phyloP scores from a whole-genome alignment of 2,113 vertebrate genomes.

The Barnardius zonarius region DNA sequence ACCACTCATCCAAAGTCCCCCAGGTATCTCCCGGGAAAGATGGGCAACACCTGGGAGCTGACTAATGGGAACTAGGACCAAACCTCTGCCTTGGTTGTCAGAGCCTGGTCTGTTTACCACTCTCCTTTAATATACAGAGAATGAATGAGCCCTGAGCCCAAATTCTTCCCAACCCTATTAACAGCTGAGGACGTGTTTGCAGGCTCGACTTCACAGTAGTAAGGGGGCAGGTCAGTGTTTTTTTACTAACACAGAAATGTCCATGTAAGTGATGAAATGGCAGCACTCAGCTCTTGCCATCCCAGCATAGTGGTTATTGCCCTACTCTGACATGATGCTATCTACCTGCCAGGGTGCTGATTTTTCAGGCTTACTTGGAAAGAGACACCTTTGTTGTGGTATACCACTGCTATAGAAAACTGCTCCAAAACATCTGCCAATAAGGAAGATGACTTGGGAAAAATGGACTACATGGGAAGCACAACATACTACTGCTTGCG shows the following conservation, averaged over 20 bases:
- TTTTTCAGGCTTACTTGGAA: not conserved
- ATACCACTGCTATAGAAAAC: not conserved
- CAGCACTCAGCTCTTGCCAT: not conserved
- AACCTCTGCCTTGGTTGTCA: not conserved
- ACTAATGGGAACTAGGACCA: not conserved
- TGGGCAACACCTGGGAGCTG: not conserved
- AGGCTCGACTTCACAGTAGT: not conserved
- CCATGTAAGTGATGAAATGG: not conserved
- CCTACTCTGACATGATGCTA: not conserved
- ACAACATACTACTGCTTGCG: fast-evolving
- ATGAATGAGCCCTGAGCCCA: fast-evolving
- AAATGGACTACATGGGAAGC: not conserved
- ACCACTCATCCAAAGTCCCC: not conserved
- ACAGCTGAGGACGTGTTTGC: not conserved
- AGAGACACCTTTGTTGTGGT: not conserved
- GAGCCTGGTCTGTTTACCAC: not conserved
- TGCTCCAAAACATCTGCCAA: not conserved
- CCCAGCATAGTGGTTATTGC: not conserved
- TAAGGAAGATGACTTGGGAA: not conserved
- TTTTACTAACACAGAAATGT: not conserved
- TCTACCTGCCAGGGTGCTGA: not conserved
- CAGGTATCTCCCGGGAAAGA: not conserved
- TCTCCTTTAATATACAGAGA: not conserved
- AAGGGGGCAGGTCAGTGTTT: not conserved
- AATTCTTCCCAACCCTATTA: fast-evolving